Conservation (phyloP, 2,888 invertebrate species). For the Tetragonisca angustula region DNA sequence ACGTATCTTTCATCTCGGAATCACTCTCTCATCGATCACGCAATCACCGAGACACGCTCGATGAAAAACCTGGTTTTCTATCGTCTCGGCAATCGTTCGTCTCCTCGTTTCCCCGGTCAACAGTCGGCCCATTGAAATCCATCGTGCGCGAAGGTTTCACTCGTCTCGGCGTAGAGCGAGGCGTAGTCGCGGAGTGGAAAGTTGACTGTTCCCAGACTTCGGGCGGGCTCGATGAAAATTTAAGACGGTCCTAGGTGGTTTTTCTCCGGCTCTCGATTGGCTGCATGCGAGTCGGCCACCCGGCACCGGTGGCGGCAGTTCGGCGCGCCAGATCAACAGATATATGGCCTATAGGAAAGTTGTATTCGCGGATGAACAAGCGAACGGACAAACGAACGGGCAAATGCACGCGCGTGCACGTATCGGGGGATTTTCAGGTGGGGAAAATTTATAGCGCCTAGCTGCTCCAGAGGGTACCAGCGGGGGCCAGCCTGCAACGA, state of each 20-base stretch:
- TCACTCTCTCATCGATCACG: too few species aligned
- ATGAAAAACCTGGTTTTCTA: too few species aligned
- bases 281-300: background rate
- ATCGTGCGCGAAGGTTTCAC: background rate
- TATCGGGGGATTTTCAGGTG: constrained; percentile 73
- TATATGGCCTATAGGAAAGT: constrained; percentile 22
- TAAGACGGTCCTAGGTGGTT: constrained; percentile 33
- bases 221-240: constrained; percentile 31
- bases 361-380: constrained; percentile 43
- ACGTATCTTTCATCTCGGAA: too few species aligned
- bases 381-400: constrained; percentile 40
- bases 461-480: constrained; percentile 61
- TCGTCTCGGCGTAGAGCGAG: background rate
- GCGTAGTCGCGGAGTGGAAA: constrained; percentile 5
- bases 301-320: background rate
- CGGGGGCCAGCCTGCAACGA: constrained; percentile 34
- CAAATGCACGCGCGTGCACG: constrained; percentile 41
- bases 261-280: constrained; percentile 2
- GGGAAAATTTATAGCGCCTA: constrained; percentile 69
- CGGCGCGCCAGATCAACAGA: constrained; percentile 29
- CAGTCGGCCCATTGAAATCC: background rate
- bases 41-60: too few species aligned
- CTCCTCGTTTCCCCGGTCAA: too few species aligned
- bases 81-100: too few species aligned
- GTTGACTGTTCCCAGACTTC: constrained; percentile 1